Base-by-base conservation (phyloP, 1,140 invertebrate species). In the Bursaphelenchus mucronatus region DNA sequence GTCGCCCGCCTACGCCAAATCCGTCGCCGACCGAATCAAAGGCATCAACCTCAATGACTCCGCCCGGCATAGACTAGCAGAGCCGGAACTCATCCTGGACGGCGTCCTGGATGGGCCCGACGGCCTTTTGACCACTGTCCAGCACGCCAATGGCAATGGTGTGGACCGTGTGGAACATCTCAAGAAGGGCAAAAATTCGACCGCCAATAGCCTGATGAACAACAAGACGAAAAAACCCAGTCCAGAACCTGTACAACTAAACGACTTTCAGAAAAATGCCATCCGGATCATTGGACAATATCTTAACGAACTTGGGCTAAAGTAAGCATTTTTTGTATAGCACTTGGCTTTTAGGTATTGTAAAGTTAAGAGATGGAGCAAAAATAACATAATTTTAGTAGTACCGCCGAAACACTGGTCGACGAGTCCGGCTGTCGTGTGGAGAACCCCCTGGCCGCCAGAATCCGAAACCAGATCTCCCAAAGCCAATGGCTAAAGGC, bases 391-490 rank as follows among this genome's bases (percentile, higher is more conserved):
- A 68, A 17, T 43, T 71, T 19, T 15, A 71, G 69, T 47, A 63
- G 76, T 43, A 76, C 74, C 17, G 71, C 64, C 21, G 71, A 74
- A 41, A 50, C 67, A 10, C 53, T 74, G 8, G 74, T 76, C 9
- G 71, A 71, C 41, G 71, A 74, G 50, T 73, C 52, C 47, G 71
- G 71, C 30, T 76, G 74, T 55, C 69, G 74, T 30, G 72, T 73
- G 17, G 71, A 74, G 59, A 66, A 76, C 63, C 47, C 67, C 30
- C 40, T 73, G 19, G 62, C 62, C 11, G 40, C 50, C 44, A 49
- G 63, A 13, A 52, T 70, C 11, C 64, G 63, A 10, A 58, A 70
- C 47, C 19, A 45, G 21, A 53, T 74, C 19, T 39, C 50, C 39
- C 13, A 54, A 17, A 47, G 43, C 30, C 19, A 47, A 15, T 74